A percentile compares a stretch with the other conserved stretches of the same genome.
These are phyloP conservation scores for Dolichomitus sp. DNA, from an alignment of 2,888 invertebrate genomes.

Conservation along the genomic window DNA sequence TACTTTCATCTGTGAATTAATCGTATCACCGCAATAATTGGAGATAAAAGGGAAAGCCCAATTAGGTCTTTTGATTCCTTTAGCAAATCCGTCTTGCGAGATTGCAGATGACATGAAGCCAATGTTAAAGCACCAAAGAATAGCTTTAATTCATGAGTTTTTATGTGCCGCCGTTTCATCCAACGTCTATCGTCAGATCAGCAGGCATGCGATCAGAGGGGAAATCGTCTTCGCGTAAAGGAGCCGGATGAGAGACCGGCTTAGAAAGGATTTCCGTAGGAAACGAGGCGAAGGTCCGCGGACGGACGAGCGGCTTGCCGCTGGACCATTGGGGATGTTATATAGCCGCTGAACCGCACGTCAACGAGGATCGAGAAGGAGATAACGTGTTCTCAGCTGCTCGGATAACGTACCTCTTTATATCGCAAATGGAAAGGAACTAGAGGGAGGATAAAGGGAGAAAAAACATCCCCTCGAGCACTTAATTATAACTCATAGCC, in stretches of 20 bases:
- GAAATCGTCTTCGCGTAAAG: slow-evolving; percentile 77
- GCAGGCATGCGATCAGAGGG: slow-evolving; percentile 74
- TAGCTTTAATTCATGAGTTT: slow-evolving; percentile 72
- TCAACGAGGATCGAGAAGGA: slow-evolving; percentile 44
- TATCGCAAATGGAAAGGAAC: slow-evolving; percentile 32
- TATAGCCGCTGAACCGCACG: slow-evolving; percentile 42
- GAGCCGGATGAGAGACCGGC: slow-evolving; percentile 68
- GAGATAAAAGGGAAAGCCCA: background rate
- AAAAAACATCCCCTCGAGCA: slow-evolving; percentile 10
- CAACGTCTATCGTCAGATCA: slow-evolving; percentile 74
- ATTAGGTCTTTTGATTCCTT: slow-evolving; percentile 8
- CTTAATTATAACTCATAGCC: slow-evolving; percentile 29
- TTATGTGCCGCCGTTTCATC: slow-evolving; percentile 70
- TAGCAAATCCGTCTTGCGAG: background rate
- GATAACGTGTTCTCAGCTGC: slow-evolving; percentile 45
- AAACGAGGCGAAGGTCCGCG: slow-evolving; percentile 46
- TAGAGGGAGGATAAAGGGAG: slow-evolving; percentile 26
- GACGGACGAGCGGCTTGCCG: slow-evolving; percentile 36
- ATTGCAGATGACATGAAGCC: slow-evolving; percentile 58
- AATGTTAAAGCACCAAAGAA: slow-evolving; percentile 68
- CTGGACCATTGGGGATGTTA: slow-evolving; percentile 43
- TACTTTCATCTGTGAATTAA: background rate
- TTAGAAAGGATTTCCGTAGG: slow-evolving; percentile 66
- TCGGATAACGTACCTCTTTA: slow-evolving; percentile 29
- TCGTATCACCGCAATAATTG: slow-evolving; percentile 8